A percentile compares a stretch with the other conserved stretches of the same genome.
Evolutionary conservation across 2,888 invertebrate species (phyloP).

Genomic region (Drosophila meridiana): DNA sequence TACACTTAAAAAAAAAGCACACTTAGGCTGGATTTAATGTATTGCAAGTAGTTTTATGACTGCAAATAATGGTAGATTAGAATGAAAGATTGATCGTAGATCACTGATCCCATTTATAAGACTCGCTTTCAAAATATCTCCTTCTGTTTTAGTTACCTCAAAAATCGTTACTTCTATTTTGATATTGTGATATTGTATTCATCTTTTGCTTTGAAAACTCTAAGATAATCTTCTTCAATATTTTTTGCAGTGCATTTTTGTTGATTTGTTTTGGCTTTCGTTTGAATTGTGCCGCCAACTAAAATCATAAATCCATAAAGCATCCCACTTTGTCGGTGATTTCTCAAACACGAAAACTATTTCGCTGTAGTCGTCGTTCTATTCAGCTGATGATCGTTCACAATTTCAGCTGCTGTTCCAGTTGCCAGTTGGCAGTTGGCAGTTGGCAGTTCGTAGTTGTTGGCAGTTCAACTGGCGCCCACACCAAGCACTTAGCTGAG

Average conservation of each 20-base stretch:
- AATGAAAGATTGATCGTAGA: background rate
- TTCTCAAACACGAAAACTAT: slow-evolving; percentile 65
- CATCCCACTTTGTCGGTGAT: slow-evolving; percentile 74
- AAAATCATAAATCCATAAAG: slow-evolving; percentile 74
- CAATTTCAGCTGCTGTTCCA: slow-evolving; percentile 18
- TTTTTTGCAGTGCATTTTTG: slow-evolving; percentile 38
- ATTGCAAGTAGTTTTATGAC: background rate
- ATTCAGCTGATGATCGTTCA: slow-evolving; percentile 42
- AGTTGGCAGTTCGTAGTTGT: slow-evolving; percentile 30
- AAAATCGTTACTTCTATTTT: background rate
- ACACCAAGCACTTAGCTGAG: slow-evolving; percentile 34
- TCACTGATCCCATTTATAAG: background rate
- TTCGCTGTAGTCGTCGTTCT: slow-evolving; percentile 38
- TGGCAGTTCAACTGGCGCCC: slow-evolving; percentile 42
- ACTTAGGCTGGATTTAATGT: background rate
- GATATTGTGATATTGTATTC: background rate
- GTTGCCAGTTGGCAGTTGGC: slow-evolving; percentile 8
- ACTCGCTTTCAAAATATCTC: too few relatives aligned
- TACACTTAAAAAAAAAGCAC: slow-evolving; percentile 33
- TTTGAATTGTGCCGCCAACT: slow-evolving; percentile 72
- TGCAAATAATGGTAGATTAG: background rate
- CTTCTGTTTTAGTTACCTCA: too few relatives aligned
- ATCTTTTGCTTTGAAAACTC: background rate
- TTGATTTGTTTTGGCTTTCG: slow-evolving; percentile 63
- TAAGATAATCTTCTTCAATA: background rate